These are phyloP conservation scores for Leptonema lineaticorne DNA, from an alignment of 1,140 invertebrate species.

Conservation along the genomic window DNA sequence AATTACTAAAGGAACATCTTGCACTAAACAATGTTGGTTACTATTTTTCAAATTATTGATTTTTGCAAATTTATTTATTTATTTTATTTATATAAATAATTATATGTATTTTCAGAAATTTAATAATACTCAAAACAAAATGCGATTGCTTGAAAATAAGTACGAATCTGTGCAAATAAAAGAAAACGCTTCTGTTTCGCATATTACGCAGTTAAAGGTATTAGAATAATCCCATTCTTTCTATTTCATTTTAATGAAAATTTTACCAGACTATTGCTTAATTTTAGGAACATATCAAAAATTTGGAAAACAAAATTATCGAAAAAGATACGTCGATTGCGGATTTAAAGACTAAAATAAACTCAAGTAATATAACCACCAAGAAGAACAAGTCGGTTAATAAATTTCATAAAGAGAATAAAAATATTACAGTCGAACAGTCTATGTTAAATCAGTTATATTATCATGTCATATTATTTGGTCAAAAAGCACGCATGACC, in stretches of 20 bases:
- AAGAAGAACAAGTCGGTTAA: not conserved
- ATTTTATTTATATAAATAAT: not conserved
- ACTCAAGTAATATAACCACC: not conserved
- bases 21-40: conserved; percentile 4
- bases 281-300: not conserved
- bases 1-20: not conserved
- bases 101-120: not conserved
- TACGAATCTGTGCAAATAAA: not conserved
- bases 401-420: not conserved
- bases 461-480: conserved; percentile 25
- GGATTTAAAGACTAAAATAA: not conserved
- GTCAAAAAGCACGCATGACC: conserved; percentile 15
- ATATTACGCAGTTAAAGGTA: not conserved
- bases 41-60: not conserved
- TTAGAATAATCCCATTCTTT: too few relatives aligned
- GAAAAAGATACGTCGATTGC: not conserved
- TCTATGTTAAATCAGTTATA: not conserved
- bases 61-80: not conserved
- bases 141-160: not conserved
- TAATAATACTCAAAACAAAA: not conserved
- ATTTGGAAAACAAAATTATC: not conserved
- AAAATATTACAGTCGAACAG: too few relatives aligned
- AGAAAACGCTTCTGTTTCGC: not conserved
- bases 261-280: too few relatives aligned
- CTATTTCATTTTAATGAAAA: too few relatives aligned